Conservation (phyloP, 2,797 vertebrate genomes). For the Carduelis carduelis region DNA sequence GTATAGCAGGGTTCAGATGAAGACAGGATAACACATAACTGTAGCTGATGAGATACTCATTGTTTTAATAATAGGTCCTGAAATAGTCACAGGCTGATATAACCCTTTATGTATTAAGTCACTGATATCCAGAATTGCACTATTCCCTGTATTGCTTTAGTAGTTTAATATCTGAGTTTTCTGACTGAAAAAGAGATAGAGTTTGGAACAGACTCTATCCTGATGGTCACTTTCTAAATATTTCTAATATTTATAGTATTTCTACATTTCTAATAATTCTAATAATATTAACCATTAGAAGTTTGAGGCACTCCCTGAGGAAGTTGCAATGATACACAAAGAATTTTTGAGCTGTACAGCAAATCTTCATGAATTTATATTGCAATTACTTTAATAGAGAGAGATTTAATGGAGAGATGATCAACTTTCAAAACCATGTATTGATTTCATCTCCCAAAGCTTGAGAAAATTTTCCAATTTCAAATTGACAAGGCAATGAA, state of each 20-base stretch:
- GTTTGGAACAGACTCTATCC: background rate
- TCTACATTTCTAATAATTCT: background rate
- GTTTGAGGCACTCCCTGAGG: background rate
- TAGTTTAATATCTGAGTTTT: background rate
- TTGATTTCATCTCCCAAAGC: background rate
- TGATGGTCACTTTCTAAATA: background rate
- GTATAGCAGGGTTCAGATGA: background rate
- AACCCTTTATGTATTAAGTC: background rate
- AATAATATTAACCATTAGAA: background rate
- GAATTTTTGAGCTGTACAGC: background rate
- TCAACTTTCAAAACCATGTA: background rate
- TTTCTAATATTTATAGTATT: background rate
- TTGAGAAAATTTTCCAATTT: background rate
- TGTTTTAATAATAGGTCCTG: background rate
- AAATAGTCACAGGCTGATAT: background rate
- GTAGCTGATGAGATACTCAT: background rate
- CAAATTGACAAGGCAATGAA: background rate
- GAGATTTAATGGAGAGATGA: background rate
- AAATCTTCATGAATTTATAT: fast-evolving
- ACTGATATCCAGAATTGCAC: background rate
- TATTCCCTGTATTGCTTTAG: background rate
- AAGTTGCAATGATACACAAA: background rate
- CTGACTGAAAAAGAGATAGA: background rate
- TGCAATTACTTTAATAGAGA: background rate
- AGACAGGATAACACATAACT: background rate